These are phyloP conservation scores for Dastarcus helophoroides DNA, from an alignment of 2,888 invertebrate species.

Conservation along the genomic window DNA sequence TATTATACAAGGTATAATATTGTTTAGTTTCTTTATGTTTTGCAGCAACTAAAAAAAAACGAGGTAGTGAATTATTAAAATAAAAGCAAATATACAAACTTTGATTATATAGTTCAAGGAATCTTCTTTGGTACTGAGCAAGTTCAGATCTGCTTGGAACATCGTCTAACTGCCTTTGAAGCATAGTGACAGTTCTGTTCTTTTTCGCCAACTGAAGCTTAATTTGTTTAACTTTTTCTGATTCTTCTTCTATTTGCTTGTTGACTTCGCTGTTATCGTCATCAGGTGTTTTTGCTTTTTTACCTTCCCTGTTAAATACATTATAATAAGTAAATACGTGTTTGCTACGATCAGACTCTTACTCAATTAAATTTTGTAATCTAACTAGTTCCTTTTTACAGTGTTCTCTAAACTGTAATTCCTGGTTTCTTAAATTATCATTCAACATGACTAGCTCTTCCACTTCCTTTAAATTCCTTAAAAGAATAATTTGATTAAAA, in stretches of 20 bases:
- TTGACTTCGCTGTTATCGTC: constrained; percentile 36
- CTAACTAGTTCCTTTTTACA: constrained; percentile 54
- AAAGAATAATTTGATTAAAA: constrained; percentile 12
- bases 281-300: constrained; percentile 35
- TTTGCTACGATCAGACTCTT: constrained; percentile 15
- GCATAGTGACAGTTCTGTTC: constrained; percentile 65
- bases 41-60: constrained; percentile 61
- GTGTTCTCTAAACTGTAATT: constrained; percentile 59
- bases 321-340: neutral
- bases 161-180: constrained; percentile 82
- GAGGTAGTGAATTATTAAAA: neutral
- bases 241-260: constrained; percentile 46
- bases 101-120: constrained; percentile 92
- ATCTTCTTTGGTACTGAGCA: constrained; percentile 89
- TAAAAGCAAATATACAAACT: constrained; percentile 37
- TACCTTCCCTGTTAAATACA: constrained; percentile 32
- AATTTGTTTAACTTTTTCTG: constrained; percentile 48
- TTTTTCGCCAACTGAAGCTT: constrained; percentile 64
- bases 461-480: constrained; percentile 37
- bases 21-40: constrained; percentile 97
- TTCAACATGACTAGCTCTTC: constrained; percentile 54
- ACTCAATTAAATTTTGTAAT: constrained; percentile 39
- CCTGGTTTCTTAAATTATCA: constrained; percentile 61
- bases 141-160: constrained; percentile 88
- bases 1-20: constrained; percentile 93